Evolutionary conservation across 2,797 vertebrate genomes (phyloP).

Genomic region (Takifugu ocellatus): DNA sequence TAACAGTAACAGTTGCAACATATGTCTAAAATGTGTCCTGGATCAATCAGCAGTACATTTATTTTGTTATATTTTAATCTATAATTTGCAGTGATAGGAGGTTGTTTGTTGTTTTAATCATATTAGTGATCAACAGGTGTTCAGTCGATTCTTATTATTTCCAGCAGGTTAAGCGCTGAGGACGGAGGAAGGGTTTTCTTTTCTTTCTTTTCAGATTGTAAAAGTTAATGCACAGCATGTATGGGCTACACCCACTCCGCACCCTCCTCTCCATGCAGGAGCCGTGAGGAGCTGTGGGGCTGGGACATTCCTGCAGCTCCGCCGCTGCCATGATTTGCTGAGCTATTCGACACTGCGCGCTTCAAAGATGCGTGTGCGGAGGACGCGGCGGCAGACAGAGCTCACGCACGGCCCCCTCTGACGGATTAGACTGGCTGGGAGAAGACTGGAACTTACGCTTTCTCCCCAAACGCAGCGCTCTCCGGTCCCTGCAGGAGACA

Average conservation of each 20-base stretch:
- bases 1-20: too few relatives aligned
- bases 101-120: background rate
- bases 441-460: constrained; percentile 12
- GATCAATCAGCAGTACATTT: too few relatives aligned
- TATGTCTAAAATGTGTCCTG: too few relatives aligned
- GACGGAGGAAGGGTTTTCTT: constrained; percentile 28
- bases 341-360: constrained; percentile 73
- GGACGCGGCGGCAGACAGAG: constrained; percentile 50
- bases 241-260: constrained; percentile 32
- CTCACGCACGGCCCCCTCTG: constrained; percentile 15
- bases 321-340: constrained; percentile 74
- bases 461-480: constrained; percentile 19
- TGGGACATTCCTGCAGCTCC: constrained; percentile 78
- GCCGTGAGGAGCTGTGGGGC: constrained; percentile 62
- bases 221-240: constrained; percentile 59
- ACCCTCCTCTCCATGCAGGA: constrained; percentile 29
- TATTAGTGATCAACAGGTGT: background rate
- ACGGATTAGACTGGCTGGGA: constrained; percentile 1
- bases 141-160: constrained; percentile 9
- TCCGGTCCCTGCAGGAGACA: constrained; percentile 25
- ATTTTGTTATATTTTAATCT: too few relatives aligned
- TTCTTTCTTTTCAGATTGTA: constrained; percentile 38
- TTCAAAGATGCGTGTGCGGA: constrained; percentile 69
- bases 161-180: background rate
- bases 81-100: background rate